Conservation (phyloP, 2,113 vertebrate species). For the Lagopus leucura region DNA sequence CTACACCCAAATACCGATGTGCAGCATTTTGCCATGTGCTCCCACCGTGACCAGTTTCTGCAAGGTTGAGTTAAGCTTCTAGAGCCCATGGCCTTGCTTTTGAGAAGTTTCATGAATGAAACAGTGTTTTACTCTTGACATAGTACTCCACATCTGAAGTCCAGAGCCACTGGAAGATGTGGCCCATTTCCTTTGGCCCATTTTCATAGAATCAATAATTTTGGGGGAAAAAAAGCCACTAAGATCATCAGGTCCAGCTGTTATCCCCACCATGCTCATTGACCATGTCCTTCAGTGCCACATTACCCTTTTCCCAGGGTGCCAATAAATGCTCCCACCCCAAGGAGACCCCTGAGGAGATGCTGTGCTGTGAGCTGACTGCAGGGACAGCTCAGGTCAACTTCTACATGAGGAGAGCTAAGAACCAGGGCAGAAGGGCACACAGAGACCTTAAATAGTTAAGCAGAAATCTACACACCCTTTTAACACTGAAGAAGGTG, state of each 20-base stretch:
- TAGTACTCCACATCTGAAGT: background rate
- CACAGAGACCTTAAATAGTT: background rate
- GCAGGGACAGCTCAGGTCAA: background rate
- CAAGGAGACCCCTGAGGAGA: rapidly evolving
- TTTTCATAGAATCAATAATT: too few species aligned
- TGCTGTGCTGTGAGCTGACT: background rate
- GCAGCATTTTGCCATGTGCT: background rate
- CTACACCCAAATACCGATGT: conserved; percentile 16
- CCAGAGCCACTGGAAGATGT: background rate
- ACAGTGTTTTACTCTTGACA: background rate
- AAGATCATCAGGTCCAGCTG: too few species aligned
- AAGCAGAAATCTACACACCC: background rate
- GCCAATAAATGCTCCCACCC: background rate
- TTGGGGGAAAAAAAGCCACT: too few species aligned
- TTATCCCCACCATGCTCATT: too few species aligned
- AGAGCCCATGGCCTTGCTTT: background rate
- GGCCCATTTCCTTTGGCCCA: too few species aligned
- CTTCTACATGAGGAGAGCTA: background rate
- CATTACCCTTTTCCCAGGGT: background rate
- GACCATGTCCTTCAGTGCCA: too few species aligned
- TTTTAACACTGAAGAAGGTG: background rate
- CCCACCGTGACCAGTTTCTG: background rate
- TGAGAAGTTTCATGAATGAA: background rate
- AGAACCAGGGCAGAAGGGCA: background rate
- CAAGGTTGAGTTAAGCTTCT: background rate